Percentiles rank a stretch among this genome's conserved stretches.
phyloP scores from a whole-genome alignment of 2,888 invertebrate genomes.

The Bimastos eiseni region DNA sequence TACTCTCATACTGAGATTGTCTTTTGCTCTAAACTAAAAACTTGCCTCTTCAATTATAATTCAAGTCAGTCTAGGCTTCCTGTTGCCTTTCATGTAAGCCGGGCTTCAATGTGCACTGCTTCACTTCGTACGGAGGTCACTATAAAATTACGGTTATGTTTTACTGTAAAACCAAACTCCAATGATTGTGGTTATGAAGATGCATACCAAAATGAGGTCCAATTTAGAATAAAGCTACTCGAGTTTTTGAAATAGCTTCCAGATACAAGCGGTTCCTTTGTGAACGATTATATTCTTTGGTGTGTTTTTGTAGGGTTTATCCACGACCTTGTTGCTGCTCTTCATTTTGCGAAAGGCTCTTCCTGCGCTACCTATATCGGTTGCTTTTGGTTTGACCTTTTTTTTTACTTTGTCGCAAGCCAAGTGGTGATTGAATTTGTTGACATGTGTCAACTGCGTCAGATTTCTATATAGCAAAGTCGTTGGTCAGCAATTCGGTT shows the following conservation, averaged over 20 bases:
- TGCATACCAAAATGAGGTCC: neutral
- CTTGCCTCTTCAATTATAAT: too few species aligned
- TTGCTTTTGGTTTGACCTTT: constrained; percentile 95
- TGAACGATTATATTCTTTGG: neutral
- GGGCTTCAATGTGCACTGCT: too few species aligned
- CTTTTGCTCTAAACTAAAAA: too few species aligned
- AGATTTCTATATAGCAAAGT: constrained; percentile 77
- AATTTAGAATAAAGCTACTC: neutral
- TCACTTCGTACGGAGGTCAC: too few species aligned
- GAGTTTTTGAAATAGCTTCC: neutral
- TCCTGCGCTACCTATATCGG: constrained; percentile 96
- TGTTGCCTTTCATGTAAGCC: too few species aligned
- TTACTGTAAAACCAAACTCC: neutral
- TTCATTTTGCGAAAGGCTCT: constrained; percentile 96
- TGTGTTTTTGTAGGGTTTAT: constrained; percentile 76
- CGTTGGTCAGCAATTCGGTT: neutral
- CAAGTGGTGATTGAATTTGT: constrained; percentile 92
- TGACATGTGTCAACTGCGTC: constrained; percentile 84
- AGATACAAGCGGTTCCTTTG: neutral
- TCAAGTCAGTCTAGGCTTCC: too few species aligned
- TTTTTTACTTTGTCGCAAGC: constrained; percentile 92
- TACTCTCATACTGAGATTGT: too few species aligned
- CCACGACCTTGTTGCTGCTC: constrained; percentile 87
- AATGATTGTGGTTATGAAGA: neutral
- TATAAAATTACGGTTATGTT: too few species aligned